These are phyloP conservation scores for Fragum whitleyi DNA, from an alignment of 2,888 invertebrate species.

Conservation along the genomic window DNA sequence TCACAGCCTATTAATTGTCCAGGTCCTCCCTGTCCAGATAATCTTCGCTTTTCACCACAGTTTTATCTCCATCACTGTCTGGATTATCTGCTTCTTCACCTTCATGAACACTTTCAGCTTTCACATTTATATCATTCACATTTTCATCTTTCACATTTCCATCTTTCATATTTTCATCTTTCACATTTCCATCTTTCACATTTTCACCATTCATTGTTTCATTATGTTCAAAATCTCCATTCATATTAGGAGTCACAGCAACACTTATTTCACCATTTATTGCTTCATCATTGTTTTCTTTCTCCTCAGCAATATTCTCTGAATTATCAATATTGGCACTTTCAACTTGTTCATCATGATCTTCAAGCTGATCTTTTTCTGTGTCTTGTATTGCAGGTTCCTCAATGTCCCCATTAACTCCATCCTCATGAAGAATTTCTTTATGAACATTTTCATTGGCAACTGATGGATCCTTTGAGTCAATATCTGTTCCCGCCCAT, in stretches of 20 bases:
- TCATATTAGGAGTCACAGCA: background rate
- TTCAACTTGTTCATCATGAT: slow-evolving; percentile 25
- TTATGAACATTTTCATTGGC: slow-evolving; percentile 44
- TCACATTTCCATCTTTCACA: background rate
- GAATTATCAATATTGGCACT: slow-evolving; percentile 26
- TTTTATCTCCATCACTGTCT: slow-evolving; percentile 52
- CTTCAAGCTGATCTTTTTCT: slow-evolving; percentile 22
- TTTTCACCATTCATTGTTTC: slow-evolving; percentile 2
- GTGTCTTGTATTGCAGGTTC: background rate
- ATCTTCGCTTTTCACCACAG: slow-evolving; percentile 55
- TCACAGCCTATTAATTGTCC: slow-evolving; percentile 10
- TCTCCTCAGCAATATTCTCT: slow-evolving; percentile 32
- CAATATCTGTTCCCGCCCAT: slow-evolving; percentile 53
- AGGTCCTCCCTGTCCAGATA: slow-evolving; percentile 28
- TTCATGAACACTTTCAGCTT: slow-evolving; percentile 46
- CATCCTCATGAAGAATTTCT: slow-evolving; percentile 46
- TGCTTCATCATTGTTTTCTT: background rate
- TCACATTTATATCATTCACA: background rate
- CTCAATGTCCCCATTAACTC: slow-evolving; percentile 13
- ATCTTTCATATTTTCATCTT: slow-evolving; percentile 5
- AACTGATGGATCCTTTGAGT: slow-evolving; percentile 18
- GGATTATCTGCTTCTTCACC: slow-evolving; percentile 19
- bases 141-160: background rate
- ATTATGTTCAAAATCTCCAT: background rate
- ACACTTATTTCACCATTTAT: background rate